A percentile compares a stretch with the other conserved stretches of the same genome.
Evolutionary conservation across 2,888 invertebrate species (phyloP).

Genomic region (Steinernema hermaphroditum): DNA sequence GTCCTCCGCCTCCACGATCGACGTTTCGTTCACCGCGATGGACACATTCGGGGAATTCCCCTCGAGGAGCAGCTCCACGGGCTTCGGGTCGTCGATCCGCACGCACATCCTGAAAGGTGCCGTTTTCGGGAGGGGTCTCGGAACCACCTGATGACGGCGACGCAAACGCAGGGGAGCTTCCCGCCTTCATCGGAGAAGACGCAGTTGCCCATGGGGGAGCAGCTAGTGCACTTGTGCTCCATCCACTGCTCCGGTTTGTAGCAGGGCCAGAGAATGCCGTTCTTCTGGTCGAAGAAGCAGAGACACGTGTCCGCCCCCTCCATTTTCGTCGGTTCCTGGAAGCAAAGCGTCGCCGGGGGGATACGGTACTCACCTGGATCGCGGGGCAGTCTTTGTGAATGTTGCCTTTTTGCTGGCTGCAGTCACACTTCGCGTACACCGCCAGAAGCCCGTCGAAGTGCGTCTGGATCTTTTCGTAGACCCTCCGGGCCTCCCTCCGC

Average conservation of each 20-base stretch:
- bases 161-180: slow-evolving; percentile 57
- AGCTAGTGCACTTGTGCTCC: slow-evolving; percentile 55
- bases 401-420: too few species aligned
- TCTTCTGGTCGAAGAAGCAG: slow-evolving; percentile 64
- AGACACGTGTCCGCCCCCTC: slow-evolving; percentile 49
- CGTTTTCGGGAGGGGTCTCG: too few species aligned
- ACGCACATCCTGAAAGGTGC: slow-evolving; percentile 55
- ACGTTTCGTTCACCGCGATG: background rate
- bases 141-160: slow-evolving; percentile 43
- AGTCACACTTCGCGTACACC: slow-evolving; percentile 58
- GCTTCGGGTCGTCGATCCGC: slow-evolving; percentile 49
- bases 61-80: background rate
- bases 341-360: too few species aligned
- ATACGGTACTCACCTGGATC: slow-evolving; percentile 28
- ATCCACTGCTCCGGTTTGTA: slow-evolving; percentile 55
- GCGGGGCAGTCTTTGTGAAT: slow-evolving; percentile 40
- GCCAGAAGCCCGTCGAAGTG: slow-evolving; percentile 59
- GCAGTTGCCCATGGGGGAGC: slow-evolving; percentile 60
- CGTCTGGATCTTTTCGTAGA: slow-evolving; percentile 57
- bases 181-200: slow-evolving; percentile 44
- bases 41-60: background rate
- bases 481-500: slow-evolving; percentile 41
- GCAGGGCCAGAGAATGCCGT: slow-evolving; percentile 60
- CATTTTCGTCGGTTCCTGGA: slow-evolving; percentile 8
- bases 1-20: background rate